A percentile compares a stretch with the other conserved stretches of the same genome.
Conservation (phyloP, 2,888 invertebrate genomes). For the Saturnia japonica region DNA sequence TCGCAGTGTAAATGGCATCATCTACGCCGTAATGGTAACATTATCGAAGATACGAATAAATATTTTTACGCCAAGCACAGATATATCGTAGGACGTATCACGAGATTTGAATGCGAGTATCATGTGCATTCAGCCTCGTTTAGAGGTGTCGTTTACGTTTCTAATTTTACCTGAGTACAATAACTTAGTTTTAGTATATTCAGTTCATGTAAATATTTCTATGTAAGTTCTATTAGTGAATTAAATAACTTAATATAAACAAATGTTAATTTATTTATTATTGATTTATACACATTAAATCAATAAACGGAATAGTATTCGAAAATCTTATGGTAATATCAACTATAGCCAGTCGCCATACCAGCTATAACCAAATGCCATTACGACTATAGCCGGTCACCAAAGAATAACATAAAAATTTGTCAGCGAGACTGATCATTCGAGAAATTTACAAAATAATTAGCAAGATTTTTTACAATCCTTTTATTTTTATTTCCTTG, state of each 20-base stretch:
- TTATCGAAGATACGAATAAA: neutral
- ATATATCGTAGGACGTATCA: neutral
- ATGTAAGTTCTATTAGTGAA: conserved; percentile 67
- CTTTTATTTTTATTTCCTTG: too few species aligned
- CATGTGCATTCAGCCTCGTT: neutral
- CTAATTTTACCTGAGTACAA: conserved; percentile 66
- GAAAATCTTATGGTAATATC: neutral
- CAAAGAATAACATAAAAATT: neutral
- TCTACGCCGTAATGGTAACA: neutral
- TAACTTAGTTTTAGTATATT: conserved; percentile 55
- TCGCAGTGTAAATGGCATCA: neutral
- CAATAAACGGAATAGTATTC: neutral
- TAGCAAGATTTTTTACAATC: too few species aligned
- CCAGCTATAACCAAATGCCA: neutral
- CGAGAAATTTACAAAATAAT: too few species aligned
- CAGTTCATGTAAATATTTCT: conserved; percentile 63
- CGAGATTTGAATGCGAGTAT: neutral
- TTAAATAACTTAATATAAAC: conserved; percentile 65
- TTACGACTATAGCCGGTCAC: neutral
- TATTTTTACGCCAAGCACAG: neutral
- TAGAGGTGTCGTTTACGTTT: conserved; percentile 18
- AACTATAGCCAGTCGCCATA: neutral
- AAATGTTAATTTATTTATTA: conserved; percentile 42
- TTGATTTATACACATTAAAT: neutral
- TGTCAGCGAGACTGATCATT: neutral